Conservation (phyloP, 2,797 vertebrate genomes). For the Micromesistius poutassou region DNA sequence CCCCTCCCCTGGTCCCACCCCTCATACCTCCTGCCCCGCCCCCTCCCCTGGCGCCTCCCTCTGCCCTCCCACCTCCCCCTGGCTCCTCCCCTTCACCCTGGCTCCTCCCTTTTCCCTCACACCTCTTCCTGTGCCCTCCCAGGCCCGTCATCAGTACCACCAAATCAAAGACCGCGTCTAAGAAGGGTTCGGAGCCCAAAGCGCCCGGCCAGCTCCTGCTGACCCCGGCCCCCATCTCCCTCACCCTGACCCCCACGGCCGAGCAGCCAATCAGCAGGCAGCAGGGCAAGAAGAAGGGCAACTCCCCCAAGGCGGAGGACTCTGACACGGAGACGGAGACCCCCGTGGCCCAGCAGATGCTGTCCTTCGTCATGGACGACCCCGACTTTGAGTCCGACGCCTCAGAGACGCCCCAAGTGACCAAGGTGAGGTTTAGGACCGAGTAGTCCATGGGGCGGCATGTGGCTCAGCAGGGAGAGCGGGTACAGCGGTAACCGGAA, state of each 20-base stretch:
- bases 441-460: too few species aligned
- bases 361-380: conserved; percentile 96
- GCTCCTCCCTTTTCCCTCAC: background rate
- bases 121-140: conserved; percentile 17
- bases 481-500: too few species aligned
- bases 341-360: conserved; percentile 88
- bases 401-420: conserved; percentile 75
- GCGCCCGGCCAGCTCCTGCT: conserved; percentile 22
- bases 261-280: conserved; percentile 38
- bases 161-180: conserved; percentile 55
- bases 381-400: conserved; percentile 94
- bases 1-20: too few species aligned
- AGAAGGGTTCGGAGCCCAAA: conserved; percentile 46
- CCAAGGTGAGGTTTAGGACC: conserved; percentile 50
- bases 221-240: conserved; percentile 51
- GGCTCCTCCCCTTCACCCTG: too few species aligned
- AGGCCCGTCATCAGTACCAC: conserved; percentile 72
- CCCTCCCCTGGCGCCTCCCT: too few species aligned
- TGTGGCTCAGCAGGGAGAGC: too few species aligned
- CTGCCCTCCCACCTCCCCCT: too few species aligned
- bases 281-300: conserved; percentile 58
- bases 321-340: conserved; percentile 87
- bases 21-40: too few species aligned
- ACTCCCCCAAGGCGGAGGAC: conserved; percentile 60
- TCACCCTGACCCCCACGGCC: conserved; percentile 44